phyloP scores from a whole-genome alignment of 1,140 invertebrate genomes.

The Habropoda laboriosa region DNA sequence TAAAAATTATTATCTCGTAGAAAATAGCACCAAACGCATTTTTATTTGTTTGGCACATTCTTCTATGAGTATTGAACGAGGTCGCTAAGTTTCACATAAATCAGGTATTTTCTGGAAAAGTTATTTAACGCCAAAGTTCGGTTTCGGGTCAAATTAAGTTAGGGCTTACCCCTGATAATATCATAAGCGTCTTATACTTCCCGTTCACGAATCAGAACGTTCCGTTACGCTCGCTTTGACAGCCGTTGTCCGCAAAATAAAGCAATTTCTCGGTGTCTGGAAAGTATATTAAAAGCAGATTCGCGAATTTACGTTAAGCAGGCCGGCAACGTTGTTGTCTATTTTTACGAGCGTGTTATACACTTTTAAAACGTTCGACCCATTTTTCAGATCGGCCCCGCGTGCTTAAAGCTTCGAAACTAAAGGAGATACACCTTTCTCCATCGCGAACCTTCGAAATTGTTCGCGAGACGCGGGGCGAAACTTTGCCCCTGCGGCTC shows the following conservation, averaged over 20 bases:
- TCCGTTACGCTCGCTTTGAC: not conserved
- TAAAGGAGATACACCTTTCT: slow-evolving; percentile 15
- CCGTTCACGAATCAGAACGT: not conserved
- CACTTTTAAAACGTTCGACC: slow-evolving; percentile 31
- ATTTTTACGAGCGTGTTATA: slow-evolving; percentile 25
- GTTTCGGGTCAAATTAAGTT: too few relatives aligned
- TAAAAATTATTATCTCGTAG: too few relatives aligned
- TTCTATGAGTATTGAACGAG: too few relatives aligned
- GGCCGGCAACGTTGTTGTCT: not conserved
- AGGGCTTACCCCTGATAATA: not conserved
- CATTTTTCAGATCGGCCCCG: slow-evolving; percentile 15
- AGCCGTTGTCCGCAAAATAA: not conserved
- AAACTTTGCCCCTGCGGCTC: slow-evolving; percentile 4
- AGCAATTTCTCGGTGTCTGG: not conserved
- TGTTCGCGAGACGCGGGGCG: not conserved
- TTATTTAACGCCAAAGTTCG: too few relatives aligned
- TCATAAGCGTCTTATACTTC: not conserved
- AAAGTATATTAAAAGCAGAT: slow-evolving; percentile 16
- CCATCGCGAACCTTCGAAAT: not conserved
- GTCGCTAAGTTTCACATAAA: too few relatives aligned
- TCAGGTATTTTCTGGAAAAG: too few relatives aligned
- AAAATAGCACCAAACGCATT: too few relatives aligned
- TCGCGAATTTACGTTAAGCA: not conserved
- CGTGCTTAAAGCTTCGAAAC: slow-evolving; percentile 6
- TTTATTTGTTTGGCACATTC: too few relatives aligned